phyloP scores from a whole-genome alignment of 1,140 invertebrate genomes.

The Triops cancriformis region DNA sequence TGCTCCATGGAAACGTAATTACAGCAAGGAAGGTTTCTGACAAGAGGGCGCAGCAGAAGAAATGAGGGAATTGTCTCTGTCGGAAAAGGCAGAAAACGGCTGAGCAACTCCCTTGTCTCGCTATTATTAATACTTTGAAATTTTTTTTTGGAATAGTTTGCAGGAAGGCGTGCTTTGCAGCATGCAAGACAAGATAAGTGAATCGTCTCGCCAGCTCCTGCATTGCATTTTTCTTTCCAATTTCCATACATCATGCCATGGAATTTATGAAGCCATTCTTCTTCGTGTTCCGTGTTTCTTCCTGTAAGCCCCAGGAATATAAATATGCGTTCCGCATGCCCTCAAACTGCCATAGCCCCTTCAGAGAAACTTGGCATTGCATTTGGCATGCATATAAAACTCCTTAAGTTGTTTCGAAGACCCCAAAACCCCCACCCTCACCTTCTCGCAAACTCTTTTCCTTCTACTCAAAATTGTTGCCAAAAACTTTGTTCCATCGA shows the following conservation, averaged over 20 bases:
- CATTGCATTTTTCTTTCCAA: conserved; percentile 7
- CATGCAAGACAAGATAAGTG: conserved; percentile 10
- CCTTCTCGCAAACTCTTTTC: not conserved
- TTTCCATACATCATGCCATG: not conserved
- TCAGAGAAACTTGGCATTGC: conserved; percentile 5
- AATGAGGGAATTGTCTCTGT: conserved; percentile 6
- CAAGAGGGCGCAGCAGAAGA: not conserved
- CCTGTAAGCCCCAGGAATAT: conserved; percentile 2
- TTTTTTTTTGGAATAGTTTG: conserved; percentile 11
- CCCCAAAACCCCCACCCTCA: not conserved
- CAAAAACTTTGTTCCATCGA: not conserved
- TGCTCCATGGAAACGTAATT: not conserved
- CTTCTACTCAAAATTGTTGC: not conserved
- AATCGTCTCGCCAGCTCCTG: conserved; percentile 3
- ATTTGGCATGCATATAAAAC: conserved; percentile 10
- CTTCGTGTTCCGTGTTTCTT: conserved; percentile 13
- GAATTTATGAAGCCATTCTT: conserved; percentile 14
- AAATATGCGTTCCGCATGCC: conserved; percentile 12
- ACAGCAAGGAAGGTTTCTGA: not conserved
- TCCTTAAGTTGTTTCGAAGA: not conserved
- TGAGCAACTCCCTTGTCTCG: not conserved
- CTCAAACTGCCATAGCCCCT: conserved; percentile 8
- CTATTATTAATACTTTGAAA: not conserved
- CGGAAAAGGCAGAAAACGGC: not conserved
- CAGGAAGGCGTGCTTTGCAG: not conserved